Conservation (phyloP, 2,113 vertebrate species). For the Dipodomys spectabilis region DNA sequence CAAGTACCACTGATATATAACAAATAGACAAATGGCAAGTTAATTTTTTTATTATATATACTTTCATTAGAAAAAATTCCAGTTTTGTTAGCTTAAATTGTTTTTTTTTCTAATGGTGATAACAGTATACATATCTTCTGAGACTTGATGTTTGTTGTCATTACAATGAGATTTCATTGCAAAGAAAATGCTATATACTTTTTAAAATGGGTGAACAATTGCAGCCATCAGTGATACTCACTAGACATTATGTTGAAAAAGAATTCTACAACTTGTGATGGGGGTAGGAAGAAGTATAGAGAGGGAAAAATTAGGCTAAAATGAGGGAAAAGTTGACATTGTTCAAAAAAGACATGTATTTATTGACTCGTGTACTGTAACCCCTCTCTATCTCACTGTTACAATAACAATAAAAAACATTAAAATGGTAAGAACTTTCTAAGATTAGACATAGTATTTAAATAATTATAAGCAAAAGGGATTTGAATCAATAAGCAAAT, state of each 20-base stretch:
- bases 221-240: too few relatives aligned
- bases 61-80: neutral
- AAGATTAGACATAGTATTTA: neutral
- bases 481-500: neutral
- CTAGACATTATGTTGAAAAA: too few relatives aligned
- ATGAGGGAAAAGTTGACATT: too few relatives aligned
- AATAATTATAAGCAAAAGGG: constrained; percentile 6
- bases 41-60: neutral
- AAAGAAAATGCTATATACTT: neutral
- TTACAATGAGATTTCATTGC: neutral
- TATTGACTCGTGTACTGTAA: too few relatives aligned
- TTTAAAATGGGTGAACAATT: too few relatives aligned
- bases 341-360: too few relatives aligned
- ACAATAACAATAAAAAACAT: neutral
- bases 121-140: neutral
- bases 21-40: neutral
- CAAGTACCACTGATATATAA: neutral
- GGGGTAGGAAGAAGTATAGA: too few relatives aligned
- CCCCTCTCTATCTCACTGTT: neutral
- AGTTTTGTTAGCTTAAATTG: neutral
- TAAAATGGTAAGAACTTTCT: neutral
- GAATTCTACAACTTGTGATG: too few relatives aligned
- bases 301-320: too few relatives aligned
- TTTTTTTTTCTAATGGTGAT: neutral
- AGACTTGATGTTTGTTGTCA: neutral